Conservation (phyloP, 2,113 vertebrate genomes). For the Pipa parva region DNA sequence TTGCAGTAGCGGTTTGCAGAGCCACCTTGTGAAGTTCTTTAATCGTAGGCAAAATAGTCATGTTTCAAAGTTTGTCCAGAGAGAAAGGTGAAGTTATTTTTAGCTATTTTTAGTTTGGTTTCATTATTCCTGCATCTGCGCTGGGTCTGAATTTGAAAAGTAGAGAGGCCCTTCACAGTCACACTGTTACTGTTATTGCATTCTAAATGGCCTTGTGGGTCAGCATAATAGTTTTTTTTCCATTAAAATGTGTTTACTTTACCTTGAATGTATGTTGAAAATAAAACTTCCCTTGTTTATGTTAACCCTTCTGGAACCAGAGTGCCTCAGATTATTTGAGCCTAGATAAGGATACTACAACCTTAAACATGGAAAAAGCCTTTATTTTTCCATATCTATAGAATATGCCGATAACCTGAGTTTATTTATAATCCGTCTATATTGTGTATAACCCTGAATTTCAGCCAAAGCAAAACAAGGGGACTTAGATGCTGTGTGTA, state of each 20-base stretch:
- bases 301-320: too few species aligned
- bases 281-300: too few species aligned
- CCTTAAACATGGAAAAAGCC: too few species aligned
- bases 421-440: too few species aligned
- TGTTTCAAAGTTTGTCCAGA: neutral
- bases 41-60: slow-evolving; percentile 2
- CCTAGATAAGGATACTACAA: too few species aligned
- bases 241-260: neutral
- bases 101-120: neutral
- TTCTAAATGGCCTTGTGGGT: neutral
- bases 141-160: neutral
- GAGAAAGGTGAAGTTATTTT: slow-evolving; percentile 2
- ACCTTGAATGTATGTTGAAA: neutral
- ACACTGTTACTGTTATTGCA: neutral
- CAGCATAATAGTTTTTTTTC: neutral
- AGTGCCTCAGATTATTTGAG: too few species aligned
- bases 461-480: too few species aligned
- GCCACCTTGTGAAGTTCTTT: slow-evolving; percentile 5
- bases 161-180: neutral
- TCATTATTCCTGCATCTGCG: slow-evolving; percentile 8
- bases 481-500: too few species aligned
- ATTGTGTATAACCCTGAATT: too few species aligned
- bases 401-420: too few species aligned
- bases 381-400: too few species aligned
- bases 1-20: too few species aligned